Evolutionary conservation across 2,888 invertebrate species (phyloP).

Genomic region (Torymus aiolomorphi): DNA sequence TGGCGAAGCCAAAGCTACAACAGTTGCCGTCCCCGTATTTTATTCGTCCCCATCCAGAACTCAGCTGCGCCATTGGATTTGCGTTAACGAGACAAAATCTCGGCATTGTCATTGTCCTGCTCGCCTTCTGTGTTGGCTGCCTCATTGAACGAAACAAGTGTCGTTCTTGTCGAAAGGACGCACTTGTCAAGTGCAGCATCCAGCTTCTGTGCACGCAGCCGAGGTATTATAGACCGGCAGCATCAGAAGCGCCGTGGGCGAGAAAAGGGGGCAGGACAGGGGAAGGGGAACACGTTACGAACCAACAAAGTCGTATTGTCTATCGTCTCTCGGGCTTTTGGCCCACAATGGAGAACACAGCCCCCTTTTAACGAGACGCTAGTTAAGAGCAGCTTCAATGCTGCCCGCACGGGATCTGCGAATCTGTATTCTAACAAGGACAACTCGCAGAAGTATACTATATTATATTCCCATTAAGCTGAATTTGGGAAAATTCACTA

Average conservation of each 20-base stretch:
- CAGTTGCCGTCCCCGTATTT: not conserved
- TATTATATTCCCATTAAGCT: no score
- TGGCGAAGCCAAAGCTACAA: not conserved
- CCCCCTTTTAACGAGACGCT: constrained; percentile 36
- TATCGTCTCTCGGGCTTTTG: constrained; percentile 10
- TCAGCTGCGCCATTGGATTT: constrained; percentile 5
- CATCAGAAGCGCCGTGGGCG: no score
- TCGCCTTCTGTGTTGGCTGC: no score
- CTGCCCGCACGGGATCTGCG: not conserved
- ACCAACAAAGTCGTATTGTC: constrained; percentile 39
- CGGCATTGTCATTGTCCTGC: not conserved
- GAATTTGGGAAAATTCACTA: no score
- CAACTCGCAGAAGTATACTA: no score
- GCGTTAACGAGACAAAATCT: constrained; percentile 40
- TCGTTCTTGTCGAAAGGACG: constrained; percentile 22
- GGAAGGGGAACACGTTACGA: not conserved
- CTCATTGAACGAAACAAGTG: constrained; percentile 28
- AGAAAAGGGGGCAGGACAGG: not conserved
- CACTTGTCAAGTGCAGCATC: constrained; percentile 16
- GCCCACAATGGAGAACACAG: constrained; percentile 19
- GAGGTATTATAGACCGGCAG: not conserved
- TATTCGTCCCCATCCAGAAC: not conserved
- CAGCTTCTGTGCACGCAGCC: no score
- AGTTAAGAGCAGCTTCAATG: constrained; percentile 10
- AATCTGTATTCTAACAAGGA: no score